Base-by-base conservation (phyloP, 2,888 invertebrate species). In the Stenotaenia linearis region DNA sequence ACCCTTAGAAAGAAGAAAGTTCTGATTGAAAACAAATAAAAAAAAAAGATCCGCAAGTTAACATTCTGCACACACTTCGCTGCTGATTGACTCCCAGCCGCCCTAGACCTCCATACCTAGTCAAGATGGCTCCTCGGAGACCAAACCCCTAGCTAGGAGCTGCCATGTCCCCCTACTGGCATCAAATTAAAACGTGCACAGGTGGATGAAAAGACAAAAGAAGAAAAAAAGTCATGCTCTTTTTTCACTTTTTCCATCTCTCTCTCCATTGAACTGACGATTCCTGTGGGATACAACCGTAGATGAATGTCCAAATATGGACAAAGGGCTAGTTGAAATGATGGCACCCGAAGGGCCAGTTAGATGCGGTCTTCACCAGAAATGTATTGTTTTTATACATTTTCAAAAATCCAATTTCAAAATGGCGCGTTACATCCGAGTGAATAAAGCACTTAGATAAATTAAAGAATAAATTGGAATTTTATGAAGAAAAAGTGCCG, bases 171-270 rank as follows among this genome's bases (percentile, higher is more conserved):
- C n/a, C 69, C 69, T 69, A 69, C 69, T 69, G 69, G 69, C 69
- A 69, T 69, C 69, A 69, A 69, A 69, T 69, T 69, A 69, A 69
- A 69, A 69, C 69, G 69, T 69, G 69, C 69, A 69, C 69, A 69
- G 69, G 69, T 69, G 69, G 69, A 69, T 69, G 69, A 69, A 69
- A 69, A 69, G 69, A 69, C 69, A 69, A 69, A 69, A 69, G n/a
- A 61, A 28, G 21, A 21, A 23, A 28, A 28, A 15, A n/a, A 7
- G 15, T 1, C 3, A 4, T 50, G 7, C 40, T 40, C 18, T 7
- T 50, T 50, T 50, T 50, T 69, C 69, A 28, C 69, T 69, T 69
- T 69, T 23, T 69, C 25, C 10, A 10, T 69, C 69, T 69, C 25
- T 69, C 69, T 69, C 25, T 69, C n/a, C 25, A 69, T 69, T 25